Evolutionary conservation across 1,140 invertebrate genomes (phyloP).

Genomic region (Zaprionus nigranus): DNA sequence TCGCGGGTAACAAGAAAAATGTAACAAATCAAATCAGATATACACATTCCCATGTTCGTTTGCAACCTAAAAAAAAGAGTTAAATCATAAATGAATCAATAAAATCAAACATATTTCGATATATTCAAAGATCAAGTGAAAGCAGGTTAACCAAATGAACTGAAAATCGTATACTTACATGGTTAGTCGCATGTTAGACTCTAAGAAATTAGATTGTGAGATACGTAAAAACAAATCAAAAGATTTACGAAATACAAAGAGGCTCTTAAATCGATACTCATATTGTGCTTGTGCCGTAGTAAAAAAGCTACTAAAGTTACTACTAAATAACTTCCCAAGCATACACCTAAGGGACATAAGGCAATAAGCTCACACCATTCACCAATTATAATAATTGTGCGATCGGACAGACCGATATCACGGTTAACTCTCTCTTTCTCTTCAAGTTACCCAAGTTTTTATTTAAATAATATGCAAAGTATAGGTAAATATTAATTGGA

Average conservation of each 20-base stretch:
- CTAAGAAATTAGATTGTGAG: slow-evolving; percentile 74
- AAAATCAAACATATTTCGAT: background rate
- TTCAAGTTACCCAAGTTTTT: slow-evolving; percentile 20
- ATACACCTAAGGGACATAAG: background rate
- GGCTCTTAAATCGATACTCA: slow-evolving; percentile 20
- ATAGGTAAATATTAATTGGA: slow-evolving; percentile 12
- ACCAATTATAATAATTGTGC: slow-evolving; percentile 26
- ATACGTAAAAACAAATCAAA: slow-evolving; percentile 59
- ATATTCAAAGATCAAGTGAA: background rate
- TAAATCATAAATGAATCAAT: slow-evolving; percentile 2
- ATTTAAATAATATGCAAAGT: slow-evolving; percentile 18
- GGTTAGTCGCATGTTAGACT: slow-evolving; percentile 80
- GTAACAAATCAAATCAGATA: slow-evolving; percentile 57
- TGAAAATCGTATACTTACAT: slow-evolving; percentile 75
- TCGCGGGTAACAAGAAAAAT: slow-evolving; percentile 52
- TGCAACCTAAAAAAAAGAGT: slow-evolving; percentile 61
- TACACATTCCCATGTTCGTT: slow-evolving; percentile 56
- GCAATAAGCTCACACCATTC: background rate
- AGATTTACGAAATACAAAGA: slow-evolving; percentile 59
- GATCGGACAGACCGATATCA: slow-evolving; percentile 48
- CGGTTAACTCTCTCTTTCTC: background rate
- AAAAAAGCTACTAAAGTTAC: slow-evolving; percentile 39
- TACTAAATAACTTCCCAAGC: slow-evolving; percentile 9
- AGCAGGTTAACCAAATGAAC: slow-evolving; percentile 24
- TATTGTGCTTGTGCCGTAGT: slow-evolving; percentile 43